These are phyloP conservation scores for Leptogaster cylindrica DNA, from an alignment of 2,888 invertebrate genomes.

Conservation along the genomic window DNA sequence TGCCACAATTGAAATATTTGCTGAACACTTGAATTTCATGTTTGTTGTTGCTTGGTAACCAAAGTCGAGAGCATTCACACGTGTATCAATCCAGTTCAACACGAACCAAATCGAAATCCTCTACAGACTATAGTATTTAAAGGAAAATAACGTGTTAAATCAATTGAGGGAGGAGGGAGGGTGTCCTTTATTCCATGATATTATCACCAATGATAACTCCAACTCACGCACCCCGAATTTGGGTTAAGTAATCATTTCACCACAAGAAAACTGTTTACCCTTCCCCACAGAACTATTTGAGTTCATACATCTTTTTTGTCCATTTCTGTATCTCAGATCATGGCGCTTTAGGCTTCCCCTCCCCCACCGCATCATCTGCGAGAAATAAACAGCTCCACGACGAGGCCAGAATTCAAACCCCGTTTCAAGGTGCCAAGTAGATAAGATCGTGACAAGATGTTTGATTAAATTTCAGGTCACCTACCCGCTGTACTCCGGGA, in stretches of 20 bases:
- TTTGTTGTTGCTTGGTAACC: no score
- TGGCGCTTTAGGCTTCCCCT: no score
- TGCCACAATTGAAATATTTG: no score
- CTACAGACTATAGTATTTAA: no score
- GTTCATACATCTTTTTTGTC: background rate
- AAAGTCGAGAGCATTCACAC: no score
- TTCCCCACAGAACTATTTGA: background rate
- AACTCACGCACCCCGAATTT: constrained; percentile 16
- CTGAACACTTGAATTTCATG: no score
- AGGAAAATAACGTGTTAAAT: no score
- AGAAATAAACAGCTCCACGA: constrained; percentile 11
- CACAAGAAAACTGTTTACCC: constrained; percentile 11
- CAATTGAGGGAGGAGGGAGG: no score
- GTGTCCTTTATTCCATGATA: constrained; percentile 24
- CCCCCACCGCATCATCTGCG: constrained; percentile 1
- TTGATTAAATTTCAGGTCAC: constrained; percentile 35
- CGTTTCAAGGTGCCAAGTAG: constrained; percentile 16
- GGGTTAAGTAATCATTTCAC: constrained; percentile 33
- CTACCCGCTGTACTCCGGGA: constrained; percentile 12
- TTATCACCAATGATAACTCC: constrained; percentile 23
- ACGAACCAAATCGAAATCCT: no score
- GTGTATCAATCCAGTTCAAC: no score
- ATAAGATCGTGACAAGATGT: constrained; percentile 32
- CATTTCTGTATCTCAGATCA: background rate
- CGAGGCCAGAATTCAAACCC: constrained; percentile 11